Evolutionary conservation across 2,797 vertebrate species (phyloP), one percentile per base, ranked within the genome.

Genomic region (Enteromius paludinosus): DNA sequence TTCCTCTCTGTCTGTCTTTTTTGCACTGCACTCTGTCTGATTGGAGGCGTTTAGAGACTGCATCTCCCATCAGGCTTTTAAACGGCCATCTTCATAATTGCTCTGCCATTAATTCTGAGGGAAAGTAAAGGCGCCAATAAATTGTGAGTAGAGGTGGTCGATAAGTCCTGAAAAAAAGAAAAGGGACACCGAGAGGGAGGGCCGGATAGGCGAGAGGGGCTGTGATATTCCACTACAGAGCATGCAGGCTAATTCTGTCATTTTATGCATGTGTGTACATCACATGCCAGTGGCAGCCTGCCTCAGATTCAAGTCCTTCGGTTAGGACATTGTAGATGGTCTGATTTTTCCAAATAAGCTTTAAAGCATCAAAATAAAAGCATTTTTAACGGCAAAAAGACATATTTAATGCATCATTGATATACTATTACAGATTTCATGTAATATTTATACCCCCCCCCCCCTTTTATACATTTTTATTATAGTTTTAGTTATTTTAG

Each of bases 51-150:
- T 72, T 64, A 69, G 47, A 62, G 62, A 35, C 43, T 73, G 52
- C 52, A 64, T 73, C 65, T 82, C 41, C 59, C 70, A 28, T 41
- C 17, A 61, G 49, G 15, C 56, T 3, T 20, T 75, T 18, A 23
- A 78, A 38, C 15, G 83, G 38, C 43, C 64, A 73, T 89, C 47
- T 80, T 78, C 79, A 85, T 87, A 86, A 89, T 66, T 41, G 87
- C 87, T 54, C 49, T 35, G 68, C 87, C 75, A 70, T 86, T 87
- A 85, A 83, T 89, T 90, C 80, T 66, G 85, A 84, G 30, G 41
- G 41, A 56, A 88, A 87, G 70, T 81, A 82, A 61, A 76, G 15
- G 76, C 18, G 20, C 74, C 87, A 33, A n/a, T 86, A 85, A 83
- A 86, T 88, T 82, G 65, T 83, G 0, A 84, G 4, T 17, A 52